phyloP scores from a whole-genome alignment of 2,797 vertebrate species.

The Allobates femoralis region DNA sequence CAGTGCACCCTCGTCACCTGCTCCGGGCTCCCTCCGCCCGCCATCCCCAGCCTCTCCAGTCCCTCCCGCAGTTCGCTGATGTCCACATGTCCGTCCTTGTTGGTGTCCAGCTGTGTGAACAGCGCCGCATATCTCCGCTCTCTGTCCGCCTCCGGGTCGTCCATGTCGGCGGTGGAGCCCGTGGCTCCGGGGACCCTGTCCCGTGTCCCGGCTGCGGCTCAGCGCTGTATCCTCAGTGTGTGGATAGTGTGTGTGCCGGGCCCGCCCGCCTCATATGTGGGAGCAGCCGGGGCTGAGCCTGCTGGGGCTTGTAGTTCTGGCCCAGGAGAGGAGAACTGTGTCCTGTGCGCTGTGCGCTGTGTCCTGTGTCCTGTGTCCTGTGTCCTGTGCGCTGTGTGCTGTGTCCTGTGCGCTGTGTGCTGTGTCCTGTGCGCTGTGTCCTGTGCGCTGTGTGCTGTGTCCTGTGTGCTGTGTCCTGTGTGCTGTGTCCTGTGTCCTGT shows the following conservation, averaged over 20 bases:
- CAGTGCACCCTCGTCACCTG: constrained; percentile 75
- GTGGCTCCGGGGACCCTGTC: constrained; percentile 58
- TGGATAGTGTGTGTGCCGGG: constrained; percentile 38
- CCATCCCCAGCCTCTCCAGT: constrained; percentile 76
- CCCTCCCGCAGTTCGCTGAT: constrained; percentile 79
- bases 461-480: too few species aligned
- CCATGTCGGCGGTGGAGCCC: constrained; percentile 52
- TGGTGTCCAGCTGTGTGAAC: constrained; percentile 84
- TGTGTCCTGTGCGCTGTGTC: too few species aligned
- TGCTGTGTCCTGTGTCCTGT: too few species aligned
- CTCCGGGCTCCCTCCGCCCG: constrained; percentile 73
- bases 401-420: too few species aligned
- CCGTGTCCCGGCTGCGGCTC: constrained; percentile 59
- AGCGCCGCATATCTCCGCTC: constrained; percentile 69
- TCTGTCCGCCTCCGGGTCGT: constrained; percentile 66
- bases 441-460: too few species aligned
- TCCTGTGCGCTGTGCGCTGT: too few species aligned
- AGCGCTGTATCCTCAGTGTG: not conserved
- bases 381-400: too few species aligned
- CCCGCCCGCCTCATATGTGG: constrained; percentile 18
- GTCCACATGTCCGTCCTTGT: constrained; percentile 85
- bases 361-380: too few species aligned
- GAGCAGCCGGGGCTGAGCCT: not conserved
- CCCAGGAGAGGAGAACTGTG: too few species aligned
- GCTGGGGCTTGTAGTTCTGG: not conserved